These are phyloP conservation scores for Nasalis larvatus DNA, from an alignment of 2,113 vertebrate genomes.

Conservation along the genomic window DNA sequence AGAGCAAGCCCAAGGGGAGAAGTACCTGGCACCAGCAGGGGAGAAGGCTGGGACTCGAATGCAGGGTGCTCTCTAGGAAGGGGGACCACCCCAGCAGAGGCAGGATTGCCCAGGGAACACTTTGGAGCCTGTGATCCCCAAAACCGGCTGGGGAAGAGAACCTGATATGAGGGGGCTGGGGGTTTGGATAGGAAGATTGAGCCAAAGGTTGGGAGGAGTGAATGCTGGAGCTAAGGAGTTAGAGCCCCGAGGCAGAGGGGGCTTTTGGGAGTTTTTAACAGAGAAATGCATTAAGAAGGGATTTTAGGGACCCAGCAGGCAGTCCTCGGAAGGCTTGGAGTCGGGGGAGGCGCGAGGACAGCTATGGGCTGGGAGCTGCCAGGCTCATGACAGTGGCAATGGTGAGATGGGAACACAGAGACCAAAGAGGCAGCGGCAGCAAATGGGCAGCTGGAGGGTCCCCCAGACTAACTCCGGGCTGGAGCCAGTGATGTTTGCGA, in stretches of 20 bases:
- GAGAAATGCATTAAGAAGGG: not conserved
- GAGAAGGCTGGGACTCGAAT: not conserved
- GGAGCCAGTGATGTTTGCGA: not conserved
- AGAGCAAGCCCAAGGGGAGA: not conserved
- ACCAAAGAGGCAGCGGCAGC: not conserved
- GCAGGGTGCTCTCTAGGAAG: not conserved
- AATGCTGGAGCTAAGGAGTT: not conserved
- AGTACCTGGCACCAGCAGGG: not conserved
- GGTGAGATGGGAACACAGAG: not conserved
- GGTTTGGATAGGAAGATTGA: not conserved
- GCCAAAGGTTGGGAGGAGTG: not conserved
- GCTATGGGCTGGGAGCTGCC: rapidly evolving
- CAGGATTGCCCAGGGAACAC: not conserved
- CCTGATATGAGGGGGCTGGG: not conserved
- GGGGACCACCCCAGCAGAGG: not conserved
- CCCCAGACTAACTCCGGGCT: not conserved
- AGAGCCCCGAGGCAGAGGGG: not conserved
- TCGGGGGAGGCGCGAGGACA: rapidly evolving
- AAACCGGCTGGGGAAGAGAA: not conserved
- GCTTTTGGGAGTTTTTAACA: not conserved
- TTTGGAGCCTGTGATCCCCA: not conserved
- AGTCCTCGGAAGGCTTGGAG: not conserved
- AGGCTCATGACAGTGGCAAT: not conserved
- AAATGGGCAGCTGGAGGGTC: not conserved
- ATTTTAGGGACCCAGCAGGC: not conserved